Conservation (phyloP, 2,888 invertebrate genomes). For the Coelogynopora nodosa region DNA sequence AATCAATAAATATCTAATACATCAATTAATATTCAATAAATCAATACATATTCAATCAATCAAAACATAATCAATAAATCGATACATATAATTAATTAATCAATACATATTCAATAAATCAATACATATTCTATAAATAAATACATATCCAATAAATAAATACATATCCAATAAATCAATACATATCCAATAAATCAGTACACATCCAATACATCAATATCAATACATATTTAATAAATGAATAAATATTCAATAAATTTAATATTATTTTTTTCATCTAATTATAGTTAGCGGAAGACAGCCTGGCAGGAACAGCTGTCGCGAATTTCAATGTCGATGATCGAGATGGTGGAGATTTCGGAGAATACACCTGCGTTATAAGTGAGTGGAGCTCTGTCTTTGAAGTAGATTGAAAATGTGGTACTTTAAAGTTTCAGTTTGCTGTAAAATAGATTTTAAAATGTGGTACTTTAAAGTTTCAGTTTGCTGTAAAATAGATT, state of each 20-base stretch:
- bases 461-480: too few species aligned
- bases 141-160: background rate
- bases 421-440: too few species aligned
- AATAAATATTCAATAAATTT: background rate
- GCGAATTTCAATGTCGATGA: background rate
- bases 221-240: background rate
- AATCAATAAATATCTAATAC: too few species aligned
- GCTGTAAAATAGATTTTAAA: too few species aligned
- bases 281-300: background rate
- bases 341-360: background rate
- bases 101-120: background rate
- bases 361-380: background rate
- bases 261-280: background rate
- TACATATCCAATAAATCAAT: background rate
- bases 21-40: too few species aligned
- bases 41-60: too few species aligned
- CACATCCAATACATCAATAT: background rate
- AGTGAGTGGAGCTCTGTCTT: too few species aligned
- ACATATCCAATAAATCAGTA: background rate
- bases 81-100: too few species aligned
- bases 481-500: too few species aligned
- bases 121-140: background rate
- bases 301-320: background rate
- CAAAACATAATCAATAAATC: too few species aligned
- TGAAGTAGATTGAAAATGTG: too few species aligned